Percentiles rank a stretch among this genome's conserved stretches.
These are phyloP conservation scores for Drosophila melanogaster DNA, from an alignment of 1,140 invertebrate species.

Conservation along the genomic window Release_6_plus_ISO1_MT NT_033777.3:8613501-8614000, in stretches of 20 bases:
- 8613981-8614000: slow-evolving; percentile 35
- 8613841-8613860: too few species aligned
- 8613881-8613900: too few species aligned
- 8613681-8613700: slow-evolving; percentile 35
- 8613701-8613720: slow-evolving; percentile 16
- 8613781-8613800: not conserved
- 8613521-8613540: slow-evolving; percentile 54
- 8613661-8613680: slow-evolving; percentile 11
- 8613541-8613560: slow-evolving; percentile 40
- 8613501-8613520: slow-evolving; percentile 21
- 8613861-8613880: too few species aligned
- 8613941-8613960: not conserved
- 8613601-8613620: slow-evolving; percentile 36
- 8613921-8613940: too few species aligned
- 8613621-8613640: slow-evolving; percentile 43
- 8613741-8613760: not conserved
- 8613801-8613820: too few species aligned
- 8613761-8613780: too few species aligned
- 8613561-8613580: slow-evolving; percentile 44
- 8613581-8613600: slow-evolving; percentile 24
- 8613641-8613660: slow-evolving; percentile 34
- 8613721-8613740: not conserved
- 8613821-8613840: not conserved
- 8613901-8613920: too few species aligned
- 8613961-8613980: slow-evolving; percentile 14